A percentile compares a stretch with the other conserved stretches of the same genome.
These are phyloP conservation scores for Tangara arthus DNA, from an alignment of 2,797 vertebrate genomes.

Conservation along the genomic window DNA sequence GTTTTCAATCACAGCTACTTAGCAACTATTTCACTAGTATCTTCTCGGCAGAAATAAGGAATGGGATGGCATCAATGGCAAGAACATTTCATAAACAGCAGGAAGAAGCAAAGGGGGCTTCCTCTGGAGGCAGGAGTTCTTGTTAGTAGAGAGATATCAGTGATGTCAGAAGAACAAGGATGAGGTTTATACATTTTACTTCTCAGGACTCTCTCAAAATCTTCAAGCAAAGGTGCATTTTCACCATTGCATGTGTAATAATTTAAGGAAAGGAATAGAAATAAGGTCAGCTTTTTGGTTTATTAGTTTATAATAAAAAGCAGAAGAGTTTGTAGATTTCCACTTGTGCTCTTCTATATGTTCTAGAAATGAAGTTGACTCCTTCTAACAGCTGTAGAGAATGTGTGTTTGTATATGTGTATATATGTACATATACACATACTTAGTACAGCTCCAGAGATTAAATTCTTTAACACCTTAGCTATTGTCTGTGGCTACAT, in stretches of 20 bases:
- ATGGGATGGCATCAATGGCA: not conserved
- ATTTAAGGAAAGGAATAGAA: slow-evolving; percentile 3
- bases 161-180: not conserved
- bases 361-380: not conserved
- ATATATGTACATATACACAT: not conserved
- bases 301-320: not conserved
- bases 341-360: not conserved
- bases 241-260: not conserved
- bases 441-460: not conserved
- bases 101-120: not conserved
- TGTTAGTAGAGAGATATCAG: not conserved
- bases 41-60: not conserved
- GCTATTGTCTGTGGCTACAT: not conserved
- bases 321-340: not conserved
- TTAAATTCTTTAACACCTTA: not conserved
- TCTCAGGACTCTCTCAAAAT: not conserved
- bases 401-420: not conserved
- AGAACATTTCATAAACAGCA: not conserved
- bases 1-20: not conserved
- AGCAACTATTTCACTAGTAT: not conserved
- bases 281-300: not conserved
- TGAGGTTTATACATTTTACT: not conserved
- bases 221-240: not conserved
- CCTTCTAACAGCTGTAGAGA: not conserved
- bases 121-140: not conserved